Conservation (phyloP, 2,797 vertebrate species). For the Botia kubotai region DNA sequence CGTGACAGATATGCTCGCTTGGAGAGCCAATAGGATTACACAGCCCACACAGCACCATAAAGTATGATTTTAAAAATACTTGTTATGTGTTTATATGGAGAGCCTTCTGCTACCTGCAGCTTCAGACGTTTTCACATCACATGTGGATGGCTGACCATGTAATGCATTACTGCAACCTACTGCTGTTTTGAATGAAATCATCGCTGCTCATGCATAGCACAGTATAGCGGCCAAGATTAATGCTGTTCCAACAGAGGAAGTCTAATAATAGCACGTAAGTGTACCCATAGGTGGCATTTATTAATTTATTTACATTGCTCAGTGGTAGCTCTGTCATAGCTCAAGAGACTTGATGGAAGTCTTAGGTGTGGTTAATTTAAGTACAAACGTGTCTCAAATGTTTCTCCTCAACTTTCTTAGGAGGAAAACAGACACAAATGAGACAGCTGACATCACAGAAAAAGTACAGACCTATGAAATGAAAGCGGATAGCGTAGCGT, state of each 20-base stretch:
- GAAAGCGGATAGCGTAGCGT: not conserved
- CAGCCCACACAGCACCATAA: not conserved
- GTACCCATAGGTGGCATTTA: not conserved
- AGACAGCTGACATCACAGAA: not conserved
- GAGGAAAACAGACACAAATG: not conserved
- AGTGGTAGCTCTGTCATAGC: not conserved
- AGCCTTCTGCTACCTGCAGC: conserved; percentile 21
- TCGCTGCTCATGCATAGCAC: conserved; percentile 4
- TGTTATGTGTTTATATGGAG: not conserved
- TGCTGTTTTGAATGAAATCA: conserved; percentile 37
- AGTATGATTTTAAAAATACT: not conserved
- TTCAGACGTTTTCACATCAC: conserved; percentile 2
- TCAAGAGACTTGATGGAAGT: not conserved
- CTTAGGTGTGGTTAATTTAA: not conserved
- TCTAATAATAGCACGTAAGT: conserved; percentile 29
- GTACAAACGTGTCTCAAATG: not conserved
- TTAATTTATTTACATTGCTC: not conserved
- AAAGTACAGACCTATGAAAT: no score
- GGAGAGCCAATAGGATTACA: conserved; percentile 13
- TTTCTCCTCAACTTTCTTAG: not conserved
- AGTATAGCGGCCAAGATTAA: conserved; percentile 19
- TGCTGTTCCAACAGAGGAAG: conserved; percentile 3
- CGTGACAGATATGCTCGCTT: conserved; percentile 25
- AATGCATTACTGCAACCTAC: conserved; percentile 19
- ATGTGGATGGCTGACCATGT: conserved; percentile 27